Evolutionary conservation across 1,140 invertebrate genomes (phyloP).

Genomic region (Brachionus calyciflorus): DNA sequence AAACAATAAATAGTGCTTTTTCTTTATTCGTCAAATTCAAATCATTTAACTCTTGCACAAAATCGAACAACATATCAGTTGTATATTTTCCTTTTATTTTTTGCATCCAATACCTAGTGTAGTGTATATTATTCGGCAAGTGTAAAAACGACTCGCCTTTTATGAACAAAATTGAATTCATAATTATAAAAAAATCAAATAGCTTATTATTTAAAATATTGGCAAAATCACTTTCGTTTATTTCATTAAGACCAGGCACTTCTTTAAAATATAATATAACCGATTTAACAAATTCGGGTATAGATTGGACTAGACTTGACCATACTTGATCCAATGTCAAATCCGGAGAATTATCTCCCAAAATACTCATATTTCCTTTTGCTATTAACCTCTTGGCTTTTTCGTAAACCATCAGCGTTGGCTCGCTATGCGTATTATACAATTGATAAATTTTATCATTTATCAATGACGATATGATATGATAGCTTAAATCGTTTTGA

Average conservation of each 20-base stretch:
- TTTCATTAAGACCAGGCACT: slow-evolving; percentile 37
- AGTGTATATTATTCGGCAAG: slow-evolving; percentile 20
- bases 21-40: slow-evolving; percentile 30
- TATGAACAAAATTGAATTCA: slow-evolving; percentile 28
- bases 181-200: slow-evolving; percentile 42
- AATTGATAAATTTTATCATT: slow-evolving; percentile 44
- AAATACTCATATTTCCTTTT: neutral
- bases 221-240: slow-evolving; percentile 29
- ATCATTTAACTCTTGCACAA: slow-evolving; percentile 20
- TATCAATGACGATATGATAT: slow-evolving; percentile 27
- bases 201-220: slow-evolving; percentile 40
- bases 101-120: slow-evolving; percentile 35
- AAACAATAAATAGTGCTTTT: slow-evolving; percentile 41
- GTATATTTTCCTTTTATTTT: slow-evolving; percentile 37
- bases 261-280: slow-evolving; percentile 22
- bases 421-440: slow-evolving; percentile 30
- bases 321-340: neutral
- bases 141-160: slow-evolving; percentile 19
- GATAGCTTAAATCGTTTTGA: slow-evolving; percentile 21
- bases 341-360: slow-evolving; percentile 6
- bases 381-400: slow-evolving; percentile 17
- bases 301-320: neutral
- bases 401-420: neutral
- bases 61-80: slow-evolving; percentile 12
- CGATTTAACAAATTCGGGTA: neutral